phyloP scores from a whole-genome alignment of 1,140 invertebrate species.

The Procambarus virginalis region DNA sequence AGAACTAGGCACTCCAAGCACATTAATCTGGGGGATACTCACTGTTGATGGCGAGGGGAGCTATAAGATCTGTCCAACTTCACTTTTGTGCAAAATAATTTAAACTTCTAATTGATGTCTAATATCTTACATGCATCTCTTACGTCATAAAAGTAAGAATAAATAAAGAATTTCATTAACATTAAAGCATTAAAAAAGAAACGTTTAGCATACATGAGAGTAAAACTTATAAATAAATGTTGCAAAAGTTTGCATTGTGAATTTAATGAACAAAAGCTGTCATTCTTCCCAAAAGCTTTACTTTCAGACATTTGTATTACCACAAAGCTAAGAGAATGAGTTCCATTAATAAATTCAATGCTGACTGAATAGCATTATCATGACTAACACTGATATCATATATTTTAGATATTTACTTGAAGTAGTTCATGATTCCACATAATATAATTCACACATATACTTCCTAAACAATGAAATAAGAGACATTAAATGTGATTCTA shows the following conservation, averaged over 20 bases:
- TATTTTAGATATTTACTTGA: not conserved
- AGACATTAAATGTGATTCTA: too few species aligned
- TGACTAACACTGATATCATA: not conserved
- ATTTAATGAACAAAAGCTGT: not conserved
- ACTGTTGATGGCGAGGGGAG: slow-evolving; percentile 29
- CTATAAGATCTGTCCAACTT: slow-evolving; percentile 54
- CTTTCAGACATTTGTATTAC: not conserved
- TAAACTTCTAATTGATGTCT: slow-evolving; percentile 2
- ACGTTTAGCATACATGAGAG: not conserved
- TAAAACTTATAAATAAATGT: not conserved
- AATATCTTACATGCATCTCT: slow-evolving; percentile 43
- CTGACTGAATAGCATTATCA: not conserved
- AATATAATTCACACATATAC: too few species aligned
- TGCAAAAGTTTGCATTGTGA: not conserved
- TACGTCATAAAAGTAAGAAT: slow-evolving; percentile 42
- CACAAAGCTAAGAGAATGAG: not conserved
- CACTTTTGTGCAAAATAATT: slow-evolving; percentile 1
- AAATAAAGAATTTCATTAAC: slow-evolving; percentile 12
- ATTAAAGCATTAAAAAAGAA: slow-evolving; percentile 16
- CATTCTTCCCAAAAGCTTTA: not conserved
- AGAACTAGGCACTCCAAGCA: slow-evolving; percentile 34
- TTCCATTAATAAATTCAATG: not conserved
- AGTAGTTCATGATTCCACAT: not conserved
- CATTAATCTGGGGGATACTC: slow-evolving; percentile 36
- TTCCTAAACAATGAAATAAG: too few species aligned